Conservation (phyloP, 2,888 invertebrate species). For the Epirrhoe alternata region DNA sequence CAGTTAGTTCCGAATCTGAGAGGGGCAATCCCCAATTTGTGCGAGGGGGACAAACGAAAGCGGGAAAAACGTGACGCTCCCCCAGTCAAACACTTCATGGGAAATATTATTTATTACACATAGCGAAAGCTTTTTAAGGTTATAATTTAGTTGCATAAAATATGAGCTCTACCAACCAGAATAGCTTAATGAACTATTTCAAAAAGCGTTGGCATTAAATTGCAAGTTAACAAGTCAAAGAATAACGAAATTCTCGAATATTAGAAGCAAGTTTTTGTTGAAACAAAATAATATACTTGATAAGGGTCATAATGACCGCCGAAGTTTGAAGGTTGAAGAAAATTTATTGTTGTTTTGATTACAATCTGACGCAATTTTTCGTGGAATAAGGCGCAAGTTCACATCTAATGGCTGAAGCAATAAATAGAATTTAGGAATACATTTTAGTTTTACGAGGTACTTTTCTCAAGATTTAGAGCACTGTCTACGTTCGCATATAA, state of each 20-base stretch:
- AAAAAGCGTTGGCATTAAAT: conserved; percentile 3
- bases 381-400: conserved; percentile 30
- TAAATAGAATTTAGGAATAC: neutral
- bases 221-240: neutral
- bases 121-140: conserved; percentile 15
- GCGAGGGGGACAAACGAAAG: conserved; percentile 19
- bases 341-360: conserved; percentile 47
- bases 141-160: neutral
- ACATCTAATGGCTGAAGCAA: conserved; percentile 15
- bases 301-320: conserved; percentile 40
- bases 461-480: conserved; percentile 8
- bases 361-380: conserved; percentile 39
- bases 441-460: conserved; percentile 9
- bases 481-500: neutral
- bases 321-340: conserved; percentile 44
- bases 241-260: conserved; percentile 4
- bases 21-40: conserved; percentile 34
- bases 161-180: neutral
- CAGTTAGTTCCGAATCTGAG: conserved; percentile 35
- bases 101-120: conserved; percentile 20
- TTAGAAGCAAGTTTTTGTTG: conserved; percentile 1
- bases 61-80: conserved; percentile 14
- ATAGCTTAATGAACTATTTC: conserved; percentile 11
- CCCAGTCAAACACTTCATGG: conserved; percentile 24
- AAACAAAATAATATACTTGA: conserved; percentile 21